Conservation (phyloP, 2,113 vertebrate species). For the Vanacampus margaritifer region DNA sequence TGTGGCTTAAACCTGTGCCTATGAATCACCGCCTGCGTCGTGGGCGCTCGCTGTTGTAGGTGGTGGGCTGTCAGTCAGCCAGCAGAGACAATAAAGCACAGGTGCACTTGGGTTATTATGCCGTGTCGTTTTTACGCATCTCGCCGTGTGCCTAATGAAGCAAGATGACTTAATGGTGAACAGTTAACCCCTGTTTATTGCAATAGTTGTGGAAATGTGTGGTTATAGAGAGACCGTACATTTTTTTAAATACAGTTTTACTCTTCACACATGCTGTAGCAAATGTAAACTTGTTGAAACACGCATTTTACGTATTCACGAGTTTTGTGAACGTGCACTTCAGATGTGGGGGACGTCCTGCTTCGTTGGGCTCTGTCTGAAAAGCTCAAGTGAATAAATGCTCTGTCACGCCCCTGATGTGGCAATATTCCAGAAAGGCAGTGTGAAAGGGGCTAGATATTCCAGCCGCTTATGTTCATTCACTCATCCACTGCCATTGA, state of each 20-base stretch:
- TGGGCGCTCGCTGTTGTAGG: constrained; percentile 12
- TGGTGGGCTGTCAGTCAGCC: constrained; percentile 9
- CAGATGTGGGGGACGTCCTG: background rate
- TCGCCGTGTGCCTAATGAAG: background rate
- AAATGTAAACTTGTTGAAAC: too few relatives aligned
- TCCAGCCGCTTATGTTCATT: background rate
- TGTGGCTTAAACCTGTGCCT: constrained; percentile 12
- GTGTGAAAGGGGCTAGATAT: background rate
- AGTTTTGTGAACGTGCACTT: background rate
- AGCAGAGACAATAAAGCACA: constrained; percentile 1
- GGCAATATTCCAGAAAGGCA: background rate
- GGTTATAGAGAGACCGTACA: too few relatives aligned
- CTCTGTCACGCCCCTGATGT: background rate
- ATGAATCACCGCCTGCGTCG: constrained; percentile 28
- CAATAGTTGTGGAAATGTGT: too few relatives aligned
- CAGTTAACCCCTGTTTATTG: too few relatives aligned
- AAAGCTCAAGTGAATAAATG: background rate
- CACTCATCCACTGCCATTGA: too few relatives aligned
- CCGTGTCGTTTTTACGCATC: background rate
- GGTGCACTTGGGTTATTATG: background rate
- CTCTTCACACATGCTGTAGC: too few relatives aligned
- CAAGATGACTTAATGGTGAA: background rate
- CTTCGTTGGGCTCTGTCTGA: background rate
- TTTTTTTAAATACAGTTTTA: too few relatives aligned
- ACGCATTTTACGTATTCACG: background rate